Evolutionary conservation across 2,888 invertebrate genomes (phyloP), one percentile per base, ranked within the genome.

Genomic region (Drosophila imparisetae): DNA sequence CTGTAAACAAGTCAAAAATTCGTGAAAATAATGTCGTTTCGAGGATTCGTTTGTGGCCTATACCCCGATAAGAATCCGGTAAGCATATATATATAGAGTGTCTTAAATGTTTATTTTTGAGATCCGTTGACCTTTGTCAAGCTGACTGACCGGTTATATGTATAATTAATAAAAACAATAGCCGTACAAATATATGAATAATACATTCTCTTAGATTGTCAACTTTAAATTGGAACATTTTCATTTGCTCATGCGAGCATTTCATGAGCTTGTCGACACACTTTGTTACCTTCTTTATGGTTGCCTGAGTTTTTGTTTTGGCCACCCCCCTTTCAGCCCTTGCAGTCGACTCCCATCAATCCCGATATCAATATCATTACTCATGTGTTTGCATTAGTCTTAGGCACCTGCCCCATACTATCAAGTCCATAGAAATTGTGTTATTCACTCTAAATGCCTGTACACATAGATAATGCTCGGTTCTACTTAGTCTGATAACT

Each of bases 21-120:
- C 52, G 67, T 75, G 66, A 15, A 53, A 24, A 83, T 73, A 77
- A 92, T 92, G 92, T 91, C 92, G 64, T 83, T 92, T 64, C 88
- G 95, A 93, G 95, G 94, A 81, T 94, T 95, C 83, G 94, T 94
- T 85, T 95, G 95, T 92, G 95, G 95, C 76, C 94, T 94, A 85
- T 94, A 94, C 84, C 94, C 95, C 64, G 94, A 94, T 81, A 94
- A 95, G 89, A 94, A 94, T 92, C 87, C 94, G 94, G 95, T 95
- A 91, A 94, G 91, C 71, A 32, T 13, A 2, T 40, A 15, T 5
- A 21, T 24, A 24, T 29, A 29, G 40, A 21, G 40, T 11, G 11
- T 42, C 40, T 21, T 5, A 5, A 21, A 15, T 40, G 15, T 42
- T 52, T 24, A 27, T 21, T 15, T 15, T 2, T 54, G 27, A 18